Conservation (phyloP, 2,797 vertebrate genomes). For the Brachyrhaphis roseni region DNA sequence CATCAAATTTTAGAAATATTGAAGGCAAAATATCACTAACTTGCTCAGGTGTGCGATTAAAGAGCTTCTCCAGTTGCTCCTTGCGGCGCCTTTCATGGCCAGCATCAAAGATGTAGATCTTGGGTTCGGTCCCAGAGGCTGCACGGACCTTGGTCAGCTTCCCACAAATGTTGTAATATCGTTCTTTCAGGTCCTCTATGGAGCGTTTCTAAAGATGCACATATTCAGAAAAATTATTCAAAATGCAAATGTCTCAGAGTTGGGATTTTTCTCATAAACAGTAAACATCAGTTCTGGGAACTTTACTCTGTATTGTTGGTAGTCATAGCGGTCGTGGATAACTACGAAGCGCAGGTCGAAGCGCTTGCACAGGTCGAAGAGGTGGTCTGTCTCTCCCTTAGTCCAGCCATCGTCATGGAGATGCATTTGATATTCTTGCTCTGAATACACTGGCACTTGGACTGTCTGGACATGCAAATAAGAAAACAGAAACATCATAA, state of each 20-base stretch:
- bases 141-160: constrained; percentile 94
- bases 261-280: neutral
- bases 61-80: constrained; percentile 96
- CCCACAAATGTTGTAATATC: constrained; percentile 95
- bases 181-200: constrained; percentile 95
- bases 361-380: constrained; percentile 97
- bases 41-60: constrained; percentile 97
- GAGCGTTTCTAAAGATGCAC: constrained; percentile 88
- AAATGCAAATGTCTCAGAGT: neutral
- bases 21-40: constrained; percentile 65
- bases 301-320: constrained; percentile 97
- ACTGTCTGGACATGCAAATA: constrained; percentile 82
- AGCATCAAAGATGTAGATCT: constrained; percentile 95
- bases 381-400: constrained; percentile 97
- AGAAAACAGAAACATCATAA: constrained; percentile 13
- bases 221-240: neutral
- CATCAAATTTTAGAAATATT: neutral
- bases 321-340: constrained; percentile 96
- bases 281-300: neutral
- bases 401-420: constrained; percentile 98
- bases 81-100: constrained; percentile 96
- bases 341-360: constrained; percentile 96
- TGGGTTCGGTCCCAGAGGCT: constrained; percentile 90
- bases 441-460: constrained; percentile 96
- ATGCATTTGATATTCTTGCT: constrained; percentile 98